Base-by-base conservation (phyloP, 2,113 vertebrate species). In the Sciurus niger region DNA sequence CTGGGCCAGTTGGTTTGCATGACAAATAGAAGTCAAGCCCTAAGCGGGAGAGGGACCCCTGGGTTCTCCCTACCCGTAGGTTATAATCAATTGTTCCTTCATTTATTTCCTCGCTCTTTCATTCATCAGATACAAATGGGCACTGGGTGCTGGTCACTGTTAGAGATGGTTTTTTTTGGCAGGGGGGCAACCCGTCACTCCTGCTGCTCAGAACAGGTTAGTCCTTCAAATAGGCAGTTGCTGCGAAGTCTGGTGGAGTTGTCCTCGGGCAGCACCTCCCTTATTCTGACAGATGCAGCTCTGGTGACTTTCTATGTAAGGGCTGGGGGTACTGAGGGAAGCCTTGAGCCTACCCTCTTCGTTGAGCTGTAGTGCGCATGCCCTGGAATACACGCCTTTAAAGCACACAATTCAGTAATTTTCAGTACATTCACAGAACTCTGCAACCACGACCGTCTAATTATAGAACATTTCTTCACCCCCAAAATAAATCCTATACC, bases 161-260 rank as follows among this genome's bases (percentile, higher is more conserved):
- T 1, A 58, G 22, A 24, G 3, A 58, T 11, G 0, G 0, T 34
- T 12, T 34, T 25, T 48, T 60, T 60, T 28, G 37, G 37, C 37
- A 30, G 83, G n/a, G 68, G 78, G 40, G 60, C n/a, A 78, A n/a
- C 24, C 68, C 32, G 58, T 30, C 32, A 70, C 67, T 30, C 43
- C 24, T 3, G 10, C 28, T 8, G 4, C 20, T 18, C 34, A 32
- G 9, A 22, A 1, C 6, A 58, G 55, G 10, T 12, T 5, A 8
- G 30, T 3, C 60, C 34, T 68, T 55, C 60, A 2, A 11, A 6
- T n/a, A 5, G 73, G 51, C 18, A 16, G 22, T 8, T 32, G 63
- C 53, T 0, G 7, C 60, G 7, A 8, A 28, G 60, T 63, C 55
- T 8, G 55, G 55, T 14, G 1, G 4, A 43, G 28, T 18, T 51